Percentiles rank a stretch among this genome's conserved stretches.
Evolutionary conservation across 2,113 vertebrate species (phyloP).

Genomic region (Tupaia chinensis): DNA sequence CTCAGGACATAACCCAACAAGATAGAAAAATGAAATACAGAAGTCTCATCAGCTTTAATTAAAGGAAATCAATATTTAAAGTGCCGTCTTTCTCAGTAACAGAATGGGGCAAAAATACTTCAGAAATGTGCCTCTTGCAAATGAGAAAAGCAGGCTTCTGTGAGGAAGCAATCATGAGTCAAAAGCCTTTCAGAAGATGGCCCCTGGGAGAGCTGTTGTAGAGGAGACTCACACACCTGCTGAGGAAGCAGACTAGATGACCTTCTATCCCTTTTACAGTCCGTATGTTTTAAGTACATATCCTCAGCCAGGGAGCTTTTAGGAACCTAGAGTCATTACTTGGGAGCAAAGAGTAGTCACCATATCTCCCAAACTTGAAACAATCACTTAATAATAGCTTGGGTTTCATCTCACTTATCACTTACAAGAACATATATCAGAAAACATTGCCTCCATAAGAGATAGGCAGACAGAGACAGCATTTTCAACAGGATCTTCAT

Average conservation of each 20-base stretch:
- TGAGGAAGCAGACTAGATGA: conserved; percentile 15
- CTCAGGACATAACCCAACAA: conserved; percentile 59
- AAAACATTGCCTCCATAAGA: neutral
- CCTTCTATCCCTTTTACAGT: neutral
- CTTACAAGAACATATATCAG: neutral
- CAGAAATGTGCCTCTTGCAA: conserved; percentile 55
- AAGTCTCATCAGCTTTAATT: conserved; percentile 67
- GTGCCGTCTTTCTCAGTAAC: conserved; percentile 55
- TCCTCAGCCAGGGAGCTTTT: neutral
- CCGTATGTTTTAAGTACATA: conserved; percentile 30
- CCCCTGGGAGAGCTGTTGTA: neutral
- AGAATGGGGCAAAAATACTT: conserved; percentile 67
- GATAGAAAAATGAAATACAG: conserved; percentile 70
- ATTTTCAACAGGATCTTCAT: too few relatives aligned
- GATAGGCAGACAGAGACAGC: too few relatives aligned
- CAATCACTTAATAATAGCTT: neutral
- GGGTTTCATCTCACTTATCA: conserved; percentile 39
- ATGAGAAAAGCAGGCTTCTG: conserved; percentile 50
- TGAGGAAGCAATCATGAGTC: conserved; percentile 16
- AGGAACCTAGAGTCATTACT: neutral
- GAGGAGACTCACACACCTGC: conserved; percentile 42
- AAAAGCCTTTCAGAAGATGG: conserved; percentile 56
- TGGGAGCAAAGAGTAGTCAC: conserved; percentile 24
- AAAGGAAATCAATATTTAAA: conserved; percentile 79
- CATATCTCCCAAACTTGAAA: neutral